These are phyloP conservation scores for Solea senegalensis DNA, from an alignment of 2,113 vertebrate genomes.

Conservation along the genomic window DNA sequence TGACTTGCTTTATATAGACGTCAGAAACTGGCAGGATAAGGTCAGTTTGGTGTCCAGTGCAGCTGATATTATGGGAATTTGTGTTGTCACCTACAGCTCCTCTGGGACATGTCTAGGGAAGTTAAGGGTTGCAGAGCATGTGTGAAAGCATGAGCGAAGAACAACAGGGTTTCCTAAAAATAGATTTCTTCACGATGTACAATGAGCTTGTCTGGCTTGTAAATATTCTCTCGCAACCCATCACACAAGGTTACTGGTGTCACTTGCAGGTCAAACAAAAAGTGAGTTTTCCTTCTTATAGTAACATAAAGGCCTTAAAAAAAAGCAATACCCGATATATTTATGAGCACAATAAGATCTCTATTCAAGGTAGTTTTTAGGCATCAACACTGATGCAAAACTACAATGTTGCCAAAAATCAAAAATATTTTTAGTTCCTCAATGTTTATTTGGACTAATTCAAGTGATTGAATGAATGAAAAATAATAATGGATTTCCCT, in stretches of 20 bases:
- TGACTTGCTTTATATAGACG: background rate
- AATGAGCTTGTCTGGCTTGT: background rate
- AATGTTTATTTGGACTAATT: no score
- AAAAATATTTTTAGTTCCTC: no score
- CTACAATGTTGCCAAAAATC: no score
- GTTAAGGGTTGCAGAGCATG: background rate
- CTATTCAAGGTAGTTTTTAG: no score
- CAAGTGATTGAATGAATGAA: no score
- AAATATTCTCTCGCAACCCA: no score
- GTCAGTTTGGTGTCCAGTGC: background rate
- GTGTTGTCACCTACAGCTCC: slow-evolving; percentile 1
- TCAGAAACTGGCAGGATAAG: background rate
- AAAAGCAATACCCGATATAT: background rate
- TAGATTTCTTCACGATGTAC: background rate
- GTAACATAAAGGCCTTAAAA: background rate
- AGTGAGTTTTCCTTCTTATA: no score
- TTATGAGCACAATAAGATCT: background rate
- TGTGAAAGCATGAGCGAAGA: background rate
- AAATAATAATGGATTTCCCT: no score
- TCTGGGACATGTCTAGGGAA: background rate
- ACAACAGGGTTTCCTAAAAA: background rate
- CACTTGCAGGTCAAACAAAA: background rate
- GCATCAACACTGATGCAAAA: no score
- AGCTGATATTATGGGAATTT: background rate
- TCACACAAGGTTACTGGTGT: background rate